Evolutionary conservation across 1,140 invertebrate species (phyloP).

Genomic region (Plectrocnemia conspersa): DNA sequence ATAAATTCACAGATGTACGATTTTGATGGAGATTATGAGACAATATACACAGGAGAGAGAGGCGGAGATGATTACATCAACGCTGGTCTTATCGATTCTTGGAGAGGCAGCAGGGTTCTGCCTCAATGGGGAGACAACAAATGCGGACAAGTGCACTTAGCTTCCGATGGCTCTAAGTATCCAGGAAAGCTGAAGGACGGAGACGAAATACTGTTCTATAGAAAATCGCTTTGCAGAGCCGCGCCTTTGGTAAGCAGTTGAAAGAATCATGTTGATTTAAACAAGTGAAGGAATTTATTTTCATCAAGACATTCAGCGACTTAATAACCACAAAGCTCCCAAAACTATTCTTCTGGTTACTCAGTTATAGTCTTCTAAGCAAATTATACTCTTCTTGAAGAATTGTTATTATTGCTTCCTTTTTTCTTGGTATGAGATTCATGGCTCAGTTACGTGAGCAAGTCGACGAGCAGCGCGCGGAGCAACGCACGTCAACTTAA

Average conservation of each 20-base stretch:
- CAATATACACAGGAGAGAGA: slow-evolving; percentile 68
- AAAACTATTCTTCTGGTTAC: no score
- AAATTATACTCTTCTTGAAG: no score
- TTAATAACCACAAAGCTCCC: no score
- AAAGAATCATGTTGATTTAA: background rate
- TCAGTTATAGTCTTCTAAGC: no score
- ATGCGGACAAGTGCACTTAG: slow-evolving; percentile 71
- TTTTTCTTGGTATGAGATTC: no score
- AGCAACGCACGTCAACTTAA: no score
- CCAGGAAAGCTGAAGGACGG: slow-evolving; percentile 62
- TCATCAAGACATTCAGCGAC: no score
- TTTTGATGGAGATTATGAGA: slow-evolving; percentile 73
- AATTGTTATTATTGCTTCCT: no score
- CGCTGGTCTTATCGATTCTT: slow-evolving; percentile 71
- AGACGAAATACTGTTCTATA: slow-evolving; percentile 68
- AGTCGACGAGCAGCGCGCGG: no score
- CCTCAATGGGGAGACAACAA: slow-evolving; percentile 68
- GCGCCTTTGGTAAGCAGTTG: slow-evolving; percentile 54
- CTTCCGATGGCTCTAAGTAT: slow-evolving; percentile 83
- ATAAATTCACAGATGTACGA: slow-evolving; percentile 95
- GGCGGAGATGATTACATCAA: slow-evolving; percentile 46
- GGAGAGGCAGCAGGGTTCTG: slow-evolving; percentile 63
- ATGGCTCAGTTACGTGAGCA: no score
- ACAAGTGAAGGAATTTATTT: no score
- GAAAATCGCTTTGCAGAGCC: slow-evolving; percentile 73